These are phyloP conservation scores for Cichlasoma orientale DNA, from an alignment of 2,797 vertebrate genomes.

Conservation along the genomic window DNA sequence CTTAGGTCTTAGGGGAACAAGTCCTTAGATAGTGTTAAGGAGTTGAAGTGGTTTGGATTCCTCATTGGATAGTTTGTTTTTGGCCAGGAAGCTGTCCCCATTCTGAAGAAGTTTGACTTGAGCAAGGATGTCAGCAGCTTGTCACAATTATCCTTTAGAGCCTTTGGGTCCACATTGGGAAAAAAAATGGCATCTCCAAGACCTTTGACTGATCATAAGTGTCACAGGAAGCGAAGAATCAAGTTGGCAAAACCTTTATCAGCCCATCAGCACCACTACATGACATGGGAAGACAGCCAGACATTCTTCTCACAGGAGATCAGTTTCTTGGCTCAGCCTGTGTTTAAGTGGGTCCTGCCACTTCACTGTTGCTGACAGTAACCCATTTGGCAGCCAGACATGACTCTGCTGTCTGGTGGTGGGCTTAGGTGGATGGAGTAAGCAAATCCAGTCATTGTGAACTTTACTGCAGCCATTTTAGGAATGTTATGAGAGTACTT, in stretches of 20 bases:
- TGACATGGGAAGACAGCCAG: constrained; percentile 72
- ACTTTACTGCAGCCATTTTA: constrained; percentile 41
- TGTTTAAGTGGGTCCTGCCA: constrained; percentile 71
- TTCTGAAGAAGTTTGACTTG: constrained; percentile 67
- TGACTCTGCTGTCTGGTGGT: constrained; percentile 49
- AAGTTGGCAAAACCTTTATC: constrained; percentile 71
- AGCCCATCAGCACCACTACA: constrained; percentile 69
- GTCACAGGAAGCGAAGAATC: constrained; percentile 65
- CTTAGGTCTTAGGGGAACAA: constrained; percentile 37
- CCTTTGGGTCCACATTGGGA: constrained; percentile 49
- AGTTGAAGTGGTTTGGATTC: constrained; percentile 41
- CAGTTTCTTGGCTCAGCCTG: constrained; percentile 63
- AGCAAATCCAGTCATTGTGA: constrained; percentile 48
- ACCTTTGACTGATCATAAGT: constrained; percentile 49
- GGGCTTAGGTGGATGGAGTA: constrained; percentile 41
- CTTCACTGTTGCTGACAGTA: constrained; percentile 67
- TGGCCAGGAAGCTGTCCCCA: constrained; percentile 62
- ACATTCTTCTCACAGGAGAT: constrained; percentile 68
- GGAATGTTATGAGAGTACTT: constrained; percentile 37
- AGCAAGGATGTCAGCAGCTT: constrained; percentile 61
- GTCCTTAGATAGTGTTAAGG: constrained; percentile 47
- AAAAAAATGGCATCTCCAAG: constrained; percentile 26
- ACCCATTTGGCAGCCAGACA: constrained; percentile 71
- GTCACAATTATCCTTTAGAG: constrained; percentile 69
- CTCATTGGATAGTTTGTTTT: constrained; percentile 60